These are phyloP conservation scores for Epizoanthus stellaris DNA, from an alignment of 92 coral and sea anemone genomes.

Conservation along the genomic window DNA sequence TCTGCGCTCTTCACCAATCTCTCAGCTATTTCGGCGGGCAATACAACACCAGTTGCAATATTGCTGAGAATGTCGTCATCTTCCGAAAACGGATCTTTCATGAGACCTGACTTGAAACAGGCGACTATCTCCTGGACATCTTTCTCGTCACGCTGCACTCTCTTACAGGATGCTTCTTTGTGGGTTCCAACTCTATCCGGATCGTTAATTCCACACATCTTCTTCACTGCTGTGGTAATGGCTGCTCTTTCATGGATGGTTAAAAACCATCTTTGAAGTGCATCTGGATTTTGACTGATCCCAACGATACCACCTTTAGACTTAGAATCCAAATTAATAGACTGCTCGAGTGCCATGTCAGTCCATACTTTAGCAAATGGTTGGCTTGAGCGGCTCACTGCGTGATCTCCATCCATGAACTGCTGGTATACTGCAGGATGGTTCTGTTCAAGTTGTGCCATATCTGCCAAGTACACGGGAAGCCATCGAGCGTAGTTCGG, in stretches of 20 bases:
- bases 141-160: conserved; percentile 44
- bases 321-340: conserved; percentile 47
- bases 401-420: conserved; percentile 47
- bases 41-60: conserved; percentile 47
- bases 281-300: conserved; percentile 42
- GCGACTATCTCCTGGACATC: conserved; percentile 32
- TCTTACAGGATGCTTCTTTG: conserved; percentile 34
- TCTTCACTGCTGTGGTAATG: conserved; percentile 48
- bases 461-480: conserved; percentile 57
- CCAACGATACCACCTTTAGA: conserved; percentile 7
- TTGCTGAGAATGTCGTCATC: conserved; percentile 8
- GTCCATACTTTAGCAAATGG: conserved; percentile 47
- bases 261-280: conserved; percentile 53
- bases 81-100: conserved; percentile 23
- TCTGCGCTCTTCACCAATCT: not conserved
- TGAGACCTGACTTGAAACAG: conserved; percentile 41
- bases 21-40: conserved; percentile 40
- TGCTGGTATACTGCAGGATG: conserved; percentile 49
- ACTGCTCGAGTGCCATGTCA: conserved; percentile 63
- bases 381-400: conserved; percentile 46
- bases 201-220: conserved; percentile 50
- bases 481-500: conserved; percentile 62
- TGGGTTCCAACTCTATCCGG: conserved; percentile 32
- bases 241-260: conserved; percentile 59
- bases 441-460: conserved; percentile 30